phyloP scores from a whole-genome alignment of 2,888 invertebrate species.

The Cheilosia scutellata region DNA sequence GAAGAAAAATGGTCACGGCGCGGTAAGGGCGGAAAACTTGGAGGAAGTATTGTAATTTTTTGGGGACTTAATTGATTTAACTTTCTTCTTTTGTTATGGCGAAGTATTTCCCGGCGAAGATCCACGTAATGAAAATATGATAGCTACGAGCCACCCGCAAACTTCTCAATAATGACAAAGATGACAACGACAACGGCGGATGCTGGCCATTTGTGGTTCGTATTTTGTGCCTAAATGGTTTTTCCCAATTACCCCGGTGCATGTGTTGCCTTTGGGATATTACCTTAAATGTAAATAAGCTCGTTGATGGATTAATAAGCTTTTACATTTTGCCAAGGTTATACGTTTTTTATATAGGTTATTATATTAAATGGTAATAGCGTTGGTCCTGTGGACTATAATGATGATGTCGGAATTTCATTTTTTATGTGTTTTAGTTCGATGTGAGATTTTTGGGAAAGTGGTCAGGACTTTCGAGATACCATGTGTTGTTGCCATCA shows the following conservation, averaged over 20 bases:
- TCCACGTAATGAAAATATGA: constrained; percentile 53
- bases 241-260: constrained; percentile 36
- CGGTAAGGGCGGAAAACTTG: not conserved
- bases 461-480: too few relatives aligned
- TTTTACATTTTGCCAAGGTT: constrained; percentile 33
- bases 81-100: constrained; percentile 44
- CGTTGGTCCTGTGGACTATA: not conserved
- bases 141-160: constrained; percentile 33
- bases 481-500: too few relatives aligned
- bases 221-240: constrained; percentile 25
- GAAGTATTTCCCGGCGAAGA: constrained; percentile 11
- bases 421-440: not conserved
- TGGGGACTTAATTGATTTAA: constrained; percentile 58
- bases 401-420: constrained; percentile 18
- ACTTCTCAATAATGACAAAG: not conserved
- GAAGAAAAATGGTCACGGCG: not conserved
- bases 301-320: constrained; percentile 55
- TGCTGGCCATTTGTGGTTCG: constrained; percentile 14
- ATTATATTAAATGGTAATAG: constrained; percentile 18
- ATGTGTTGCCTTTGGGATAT: constrained; percentile 56
- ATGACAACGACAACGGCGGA: constrained; percentile 1
- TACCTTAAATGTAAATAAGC: constrained; percentile 62
- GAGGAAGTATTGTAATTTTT: constrained; percentile 18
- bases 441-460: not conserved
- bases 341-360: constrained; percentile 1